Base-by-base conservation (phyloP, 2,113 vertebrate species). In the Thomomys bottae region DNA sequence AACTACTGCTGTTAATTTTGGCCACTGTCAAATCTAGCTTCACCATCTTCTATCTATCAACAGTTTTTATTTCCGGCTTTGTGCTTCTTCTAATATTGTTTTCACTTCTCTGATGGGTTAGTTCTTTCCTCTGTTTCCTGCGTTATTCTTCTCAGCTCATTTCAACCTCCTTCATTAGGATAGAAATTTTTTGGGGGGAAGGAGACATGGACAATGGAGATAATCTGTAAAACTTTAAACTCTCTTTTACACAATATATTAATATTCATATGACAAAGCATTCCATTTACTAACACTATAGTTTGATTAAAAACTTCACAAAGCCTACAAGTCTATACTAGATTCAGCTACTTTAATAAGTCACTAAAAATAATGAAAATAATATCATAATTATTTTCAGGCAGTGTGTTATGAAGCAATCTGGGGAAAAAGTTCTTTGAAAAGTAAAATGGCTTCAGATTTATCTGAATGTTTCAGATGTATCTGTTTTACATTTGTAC, bases 361-460 rank as follows among this genome's bases (percentile, higher is more conserved):
- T 97, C 94, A 96, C 95, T 93, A 97, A 96, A 94, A 96, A 72
- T 97, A 95, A 97, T 97, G 97, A 97, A 97, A 97, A 97, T 94
- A 92, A 81, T 79, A 94, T 95, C 0, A 28, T 93, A 95, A 96
- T 97, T 97, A 79, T 95, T 89, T 95, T 96, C 94, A 96, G 97
- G 96, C 95, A 96, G 92, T 94, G 87, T 96, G 80, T 92, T 97
- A 93, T 96, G 97, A 98, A 97, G 97, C 97, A 97, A 97, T 97
- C 95, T 73, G 95, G 97, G 94, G 97, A 84, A 96, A 88, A 96
- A 49, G 26, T 94, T 96, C 95, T 94, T 81, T 85, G 95, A 92
- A 42, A 95, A 93, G 89, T 90, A 61, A 93, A 89, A 77, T 94
- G 89, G 92, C 94, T 96, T 95, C 77, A n/a, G n/a, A n/a, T n/a